Evolutionary conservation across 2,797 vertebrate genomes (phyloP).

Genomic region (Aselliscus stoliczkanus): DNA sequence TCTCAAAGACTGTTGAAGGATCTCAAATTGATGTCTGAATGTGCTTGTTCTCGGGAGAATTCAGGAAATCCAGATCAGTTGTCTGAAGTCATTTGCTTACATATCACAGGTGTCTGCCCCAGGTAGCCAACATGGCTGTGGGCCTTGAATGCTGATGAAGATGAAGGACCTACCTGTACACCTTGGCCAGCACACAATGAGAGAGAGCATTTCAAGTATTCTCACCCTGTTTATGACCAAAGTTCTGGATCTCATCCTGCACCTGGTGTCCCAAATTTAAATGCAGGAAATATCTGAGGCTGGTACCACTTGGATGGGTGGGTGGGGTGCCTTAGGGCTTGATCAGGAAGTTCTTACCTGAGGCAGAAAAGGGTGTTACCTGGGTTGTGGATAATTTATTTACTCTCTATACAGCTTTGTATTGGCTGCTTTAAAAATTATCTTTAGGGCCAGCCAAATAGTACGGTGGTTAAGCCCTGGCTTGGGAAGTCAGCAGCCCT

Average conservation of each 20-base stretch:
- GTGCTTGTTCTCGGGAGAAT: not conserved
- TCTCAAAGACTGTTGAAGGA: not conserved
- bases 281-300: not conserved
- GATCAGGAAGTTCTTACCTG: slow-evolving; percentile 3
- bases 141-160: not conserved
- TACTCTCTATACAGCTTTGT: not conserved
- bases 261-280: not conserved
- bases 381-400: not conserved
- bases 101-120: not conserved
- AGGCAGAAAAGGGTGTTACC: not conserved
- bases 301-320: not conserved
- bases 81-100: not conserved
- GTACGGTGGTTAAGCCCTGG: too few relatives aligned
- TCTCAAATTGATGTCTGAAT: not conserved
- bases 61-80: not conserved
- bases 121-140: not conserved
- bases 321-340: not conserved
- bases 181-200: not conserved
- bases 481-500: too few relatives aligned
- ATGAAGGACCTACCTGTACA: not conserved
- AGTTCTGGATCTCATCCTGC: slow-evolving; percentile 24
- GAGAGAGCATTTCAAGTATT: not conserved
- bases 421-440: not conserved
- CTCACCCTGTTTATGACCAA: not conserved
- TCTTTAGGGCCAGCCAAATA: too few relatives aligned